Evolutionary conservation across 2,113 vertebrate species (phyloP), one percentile per base, ranked within the genome.

Genomic region (Callionymus lyra): DNA sequence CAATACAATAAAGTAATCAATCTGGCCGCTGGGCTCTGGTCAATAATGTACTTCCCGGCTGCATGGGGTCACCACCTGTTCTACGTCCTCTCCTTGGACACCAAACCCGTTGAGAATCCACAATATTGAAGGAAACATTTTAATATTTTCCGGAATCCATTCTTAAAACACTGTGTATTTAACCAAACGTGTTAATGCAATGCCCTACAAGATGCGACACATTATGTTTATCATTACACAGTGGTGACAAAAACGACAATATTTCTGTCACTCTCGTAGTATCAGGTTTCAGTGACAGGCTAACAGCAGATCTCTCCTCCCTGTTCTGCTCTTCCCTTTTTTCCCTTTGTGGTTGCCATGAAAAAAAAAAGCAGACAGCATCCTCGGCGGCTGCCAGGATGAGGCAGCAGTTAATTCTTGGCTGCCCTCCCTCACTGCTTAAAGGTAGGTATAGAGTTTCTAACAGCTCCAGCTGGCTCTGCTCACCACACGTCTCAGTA

Each of bases 1-100:
- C 84, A 84, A 82, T 82, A 83, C 83, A 84, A 87, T 85, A 84
- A 84, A 82, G 74, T 70, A 82, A 85, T 85, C 83, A 82, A 86
- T 84, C 56, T 60, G 44, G 66, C 33, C 38, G 43, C 77, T 64
- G 59, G 66, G 78, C 69, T 70, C 47, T 78, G 69, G 77, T 84
- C 84, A 82, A 81, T 84, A 82, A 84, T 82, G 82, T 79, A 84
- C 80, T 82, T 62, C 63, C 39, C 53, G 63, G 59, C 70, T 65
- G 58, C 38, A 48, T 18, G 61, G 76, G 80, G 85, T 84, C 85
- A 85, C 67, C 83, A 85, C 83, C 84, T 84, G 77, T 82, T 81
- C 77, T 44, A 55, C 77, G 68, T 70, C 59, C 71, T 80, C 70
- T 84, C 76, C 77, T 82, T 77, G 74, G 80, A 75, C 81, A 74